Evolutionary conservation across 2,797 vertebrate species (phyloP).

Genomic region (Scarus forsteni): DNA sequence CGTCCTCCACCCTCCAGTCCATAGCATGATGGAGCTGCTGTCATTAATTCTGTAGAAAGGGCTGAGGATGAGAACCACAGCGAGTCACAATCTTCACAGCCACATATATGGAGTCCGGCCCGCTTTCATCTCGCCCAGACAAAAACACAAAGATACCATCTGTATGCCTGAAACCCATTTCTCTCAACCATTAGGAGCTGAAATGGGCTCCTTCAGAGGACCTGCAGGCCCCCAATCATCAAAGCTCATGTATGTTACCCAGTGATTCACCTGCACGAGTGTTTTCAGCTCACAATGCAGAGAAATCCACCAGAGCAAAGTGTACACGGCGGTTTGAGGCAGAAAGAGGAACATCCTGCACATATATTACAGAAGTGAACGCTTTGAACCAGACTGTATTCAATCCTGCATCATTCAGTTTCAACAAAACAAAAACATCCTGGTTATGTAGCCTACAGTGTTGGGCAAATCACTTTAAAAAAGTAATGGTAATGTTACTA

Average conservation of each 20-base stretch:
- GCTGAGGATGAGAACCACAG: constrained; percentile 68
- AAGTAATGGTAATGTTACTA: too few relatives aligned
- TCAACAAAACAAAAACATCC: too few relatives aligned
- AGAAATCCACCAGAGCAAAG: constrained; percentile 9
- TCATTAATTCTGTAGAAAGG: constrained; percentile 78
- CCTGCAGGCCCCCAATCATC: constrained; percentile 41
- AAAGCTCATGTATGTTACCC: constrained; percentile 35
- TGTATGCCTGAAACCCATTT: constrained; percentile 79
- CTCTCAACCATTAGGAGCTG: constrained; percentile 74
- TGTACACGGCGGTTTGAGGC: not conserved
- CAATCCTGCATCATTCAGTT: too few relatives aligned
- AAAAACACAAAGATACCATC: constrained; percentile 77
- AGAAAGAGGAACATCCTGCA: constrained; percentile 1
- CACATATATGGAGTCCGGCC: constrained; percentile 52
- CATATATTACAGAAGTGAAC: not conserved
- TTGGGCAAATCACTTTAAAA: too few relatives aligned
- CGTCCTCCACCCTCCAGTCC: constrained; percentile 42
- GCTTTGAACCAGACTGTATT: not conserved
- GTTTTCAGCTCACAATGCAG: constrained; percentile 31
- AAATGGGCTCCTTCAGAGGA: constrained; percentile 65
- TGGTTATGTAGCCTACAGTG: too few relatives aligned
- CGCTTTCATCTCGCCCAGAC: constrained; percentile 66
- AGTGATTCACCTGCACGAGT: constrained; percentile 37
- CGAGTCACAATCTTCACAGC: constrained; percentile 69
- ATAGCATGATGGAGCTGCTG: constrained; percentile 63